Evolutionary conservation across 2,113 vertebrate genomes (phyloP).

Genomic region (Ochotona curzoniae): DNA sequence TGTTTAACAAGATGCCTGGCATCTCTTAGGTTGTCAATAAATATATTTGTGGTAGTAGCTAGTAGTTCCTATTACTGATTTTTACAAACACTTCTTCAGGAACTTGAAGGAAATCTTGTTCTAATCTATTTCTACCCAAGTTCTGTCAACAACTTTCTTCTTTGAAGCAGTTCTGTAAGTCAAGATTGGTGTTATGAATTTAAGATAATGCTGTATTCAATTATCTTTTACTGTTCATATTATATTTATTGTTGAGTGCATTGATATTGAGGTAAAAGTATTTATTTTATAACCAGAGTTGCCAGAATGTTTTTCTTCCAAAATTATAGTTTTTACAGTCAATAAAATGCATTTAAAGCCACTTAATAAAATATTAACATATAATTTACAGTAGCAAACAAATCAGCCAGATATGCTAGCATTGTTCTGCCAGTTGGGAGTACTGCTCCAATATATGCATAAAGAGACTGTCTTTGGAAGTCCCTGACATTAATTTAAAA

Average conservation of each 20-base stretch:
- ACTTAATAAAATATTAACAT: constrained; percentile 36
- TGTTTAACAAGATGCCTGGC: not conserved
- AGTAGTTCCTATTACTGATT: not conserved
- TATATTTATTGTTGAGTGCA: constrained; percentile 6
- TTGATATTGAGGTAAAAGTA: constrained; percentile 10
- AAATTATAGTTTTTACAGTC: constrained; percentile 59
- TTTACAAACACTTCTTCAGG: constrained; percentile 18
- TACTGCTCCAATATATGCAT: not conserved
- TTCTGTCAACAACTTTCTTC: not conserved
- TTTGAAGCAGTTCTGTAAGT: not conserved
- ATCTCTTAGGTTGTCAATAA: not conserved
- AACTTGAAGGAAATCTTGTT: not conserved
- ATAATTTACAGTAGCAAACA: constrained; percentile 10
- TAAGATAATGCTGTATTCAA: not conserved
- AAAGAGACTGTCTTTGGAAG: not conserved
- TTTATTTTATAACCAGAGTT: constrained; percentile 20
- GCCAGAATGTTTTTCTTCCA: constrained; percentile 21
- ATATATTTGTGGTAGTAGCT: not conserved
- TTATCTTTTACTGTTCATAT: not conserved
- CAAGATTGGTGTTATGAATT: not conserved
- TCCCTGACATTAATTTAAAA: constrained; percentile 7
- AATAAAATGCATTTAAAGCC: constrained; percentile 17
- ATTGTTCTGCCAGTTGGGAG: constrained; percentile 23
- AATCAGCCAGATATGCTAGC: constrained; percentile 11
- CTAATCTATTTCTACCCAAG: not conserved